Base-by-base conservation (phyloP, 2,888 invertebrate genomes). In the Barypeithes pellucidus region DNA sequence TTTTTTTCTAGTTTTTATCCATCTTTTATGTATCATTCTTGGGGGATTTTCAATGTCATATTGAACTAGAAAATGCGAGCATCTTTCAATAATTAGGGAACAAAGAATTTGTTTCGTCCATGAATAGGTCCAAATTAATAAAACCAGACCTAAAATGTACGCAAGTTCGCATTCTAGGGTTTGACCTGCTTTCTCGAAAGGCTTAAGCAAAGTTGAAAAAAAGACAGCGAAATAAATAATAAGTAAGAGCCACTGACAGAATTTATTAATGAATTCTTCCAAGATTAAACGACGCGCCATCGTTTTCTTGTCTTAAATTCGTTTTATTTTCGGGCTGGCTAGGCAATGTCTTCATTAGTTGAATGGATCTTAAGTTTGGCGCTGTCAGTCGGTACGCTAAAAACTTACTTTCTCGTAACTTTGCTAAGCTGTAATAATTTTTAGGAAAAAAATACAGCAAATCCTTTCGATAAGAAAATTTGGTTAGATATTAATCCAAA, bases 211-310 rank as follows among this genome's bases (percentile, higher is more conserved):
- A 39, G 39, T n/a, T 8, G 22, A 22, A 24, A 52, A 22, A 12
- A 52, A 52, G 52, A 52, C n/a, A 52, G 22, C 24, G 8, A 22
- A 24, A 52, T 52, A 52, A 52, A 52, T 52, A 24, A 54, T 33
- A 57, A 57, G 54, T 7, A n/a, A 4, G 1, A 57, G 54, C 36
- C 41, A n/a, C 39, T 47, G 63, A 47, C 33, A 47, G 66, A 65
- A 72, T 77, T 77, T 79, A 78, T 77, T 79, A 79, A 79, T 76
- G 76, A 75, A 77, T 76, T 70, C 73, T 47, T 75, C 69, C 54
- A 66, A 70, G 70, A 60, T 52, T 69, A 66, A 63, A 43, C 14
- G 43, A 16, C 29, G n/a, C 16, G 7, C 12, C n/a, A 12, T 33
- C 50, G 14, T 63, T 50, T 67, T 73, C 73, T 73, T 72, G 65